These are phyloP conservation scores for Drosophila emarginata DNA, from an alignment of 2,888 invertebrate genomes.

Conservation along the genomic window DNA sequence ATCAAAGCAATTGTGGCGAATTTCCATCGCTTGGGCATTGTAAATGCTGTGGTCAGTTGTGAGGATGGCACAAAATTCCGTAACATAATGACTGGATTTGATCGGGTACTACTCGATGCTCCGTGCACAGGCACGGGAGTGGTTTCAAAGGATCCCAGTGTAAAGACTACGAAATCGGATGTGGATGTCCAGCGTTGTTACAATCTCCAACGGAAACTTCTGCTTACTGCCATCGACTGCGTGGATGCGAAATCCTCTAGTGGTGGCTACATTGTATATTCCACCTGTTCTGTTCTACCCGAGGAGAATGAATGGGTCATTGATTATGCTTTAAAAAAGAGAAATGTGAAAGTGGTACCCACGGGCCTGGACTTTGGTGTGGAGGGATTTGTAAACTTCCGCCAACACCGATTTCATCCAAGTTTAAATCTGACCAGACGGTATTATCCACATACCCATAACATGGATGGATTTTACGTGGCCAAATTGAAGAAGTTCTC, in stretches of 20 bases:
- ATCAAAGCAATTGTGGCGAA: constrained; percentile 97
- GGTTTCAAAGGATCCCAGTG: constrained; percentile 97
- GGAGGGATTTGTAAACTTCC: constrained; percentile 95
- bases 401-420: constrained; percentile 93
- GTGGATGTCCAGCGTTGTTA: constrained; percentile 95
- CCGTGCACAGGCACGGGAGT: constrained; percentile 99
- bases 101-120: constrained; percentile 97
- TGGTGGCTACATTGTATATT: constrained; percentile 98
- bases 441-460: constrained; percentile 98
- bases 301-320: constrained; percentile 99
- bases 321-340: constrained; percentile 95
- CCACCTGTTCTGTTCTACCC: constrained; percentile 98
- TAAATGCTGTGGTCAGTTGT: constrained; percentile 94
- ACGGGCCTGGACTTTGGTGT: constrained; percentile 97
- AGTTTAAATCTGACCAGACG: constrained; percentile 93
- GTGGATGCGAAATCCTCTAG: constrained; percentile 94
- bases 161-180: constrained; percentile 95
- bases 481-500: constrained; percentile 98
- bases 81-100: constrained; percentile 94
- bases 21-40: constrained; percentile 96
- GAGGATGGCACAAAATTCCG: constrained; percentile 95
- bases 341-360: constrained; percentile 96
- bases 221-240: constrained; percentile 98
- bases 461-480: constrained; percentile 99
- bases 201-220: constrained; percentile 94